Conservation (phyloP, 2,888 invertebrate species). For the Cistogaster globosa region DNA sequence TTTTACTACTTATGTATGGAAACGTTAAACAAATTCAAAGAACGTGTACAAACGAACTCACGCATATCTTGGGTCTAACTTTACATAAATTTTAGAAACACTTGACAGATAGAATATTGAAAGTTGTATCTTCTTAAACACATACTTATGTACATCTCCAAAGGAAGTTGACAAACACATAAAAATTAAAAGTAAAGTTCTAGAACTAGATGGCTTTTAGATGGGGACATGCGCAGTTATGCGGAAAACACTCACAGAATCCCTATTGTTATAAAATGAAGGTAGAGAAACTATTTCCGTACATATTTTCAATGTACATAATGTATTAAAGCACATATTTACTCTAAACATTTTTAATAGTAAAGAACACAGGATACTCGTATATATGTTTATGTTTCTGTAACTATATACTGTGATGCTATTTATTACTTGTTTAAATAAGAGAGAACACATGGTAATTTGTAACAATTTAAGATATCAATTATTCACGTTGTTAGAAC, state of each 20-base stretch:
- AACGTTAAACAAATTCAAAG: constrained; percentile 50
- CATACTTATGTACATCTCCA: constrained; percentile 8
- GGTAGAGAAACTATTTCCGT: background rate
- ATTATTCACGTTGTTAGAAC: background rate
- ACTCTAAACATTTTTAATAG: background rate
- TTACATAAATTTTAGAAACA: background rate
- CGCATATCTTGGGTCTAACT: background rate
- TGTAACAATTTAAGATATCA: constrained; percentile 42
- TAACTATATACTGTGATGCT: background rate
- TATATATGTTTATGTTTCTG: no score
- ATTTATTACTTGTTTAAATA: background rate
- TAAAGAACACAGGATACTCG: background rate
- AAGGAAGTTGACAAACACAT: constrained; percentile 12
- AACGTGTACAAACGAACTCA: constrained; percentile 44
- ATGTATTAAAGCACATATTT: background rate
- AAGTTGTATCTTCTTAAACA: constrained; percentile 13
- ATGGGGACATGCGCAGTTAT: constrained; percentile 55
- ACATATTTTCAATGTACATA: no score
- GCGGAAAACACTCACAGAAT: constrained; percentile 33
- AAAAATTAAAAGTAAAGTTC: constrained; percentile 9
- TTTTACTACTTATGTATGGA: constrained; percentile 42
- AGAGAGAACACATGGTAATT: constrained; percentile 11
- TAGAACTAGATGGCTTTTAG: constrained; percentile 21
- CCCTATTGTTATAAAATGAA: constrained; percentile 10
- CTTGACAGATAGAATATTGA: constrained; percentile 35